Evolutionary conservation across 1,140 invertebrate genomes (phyloP).

Genomic region (Thereuonema tuberculata): DNA sequence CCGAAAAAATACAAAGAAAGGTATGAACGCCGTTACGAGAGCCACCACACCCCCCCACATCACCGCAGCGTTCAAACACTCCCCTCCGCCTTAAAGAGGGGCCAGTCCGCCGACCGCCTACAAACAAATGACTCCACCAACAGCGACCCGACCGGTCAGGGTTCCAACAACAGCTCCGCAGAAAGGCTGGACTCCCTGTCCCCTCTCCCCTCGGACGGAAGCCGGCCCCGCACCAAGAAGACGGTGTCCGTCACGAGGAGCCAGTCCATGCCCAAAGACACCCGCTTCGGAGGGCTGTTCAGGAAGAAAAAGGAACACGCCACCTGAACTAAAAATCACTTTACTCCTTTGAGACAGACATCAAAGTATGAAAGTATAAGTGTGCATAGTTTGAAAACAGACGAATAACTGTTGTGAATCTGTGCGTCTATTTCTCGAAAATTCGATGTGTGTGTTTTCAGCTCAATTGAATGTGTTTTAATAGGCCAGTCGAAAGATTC

Average conservation of each 20-base stretch:
- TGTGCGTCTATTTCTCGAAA: too few relatives aligned
- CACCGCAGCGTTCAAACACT: too few relatives aligned
- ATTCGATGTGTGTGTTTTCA: too few relatives aligned
- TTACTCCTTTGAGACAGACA: too few relatives aligned
- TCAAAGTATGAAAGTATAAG: too few relatives aligned
- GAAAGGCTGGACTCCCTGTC: conserved; percentile 4
- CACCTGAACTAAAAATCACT: too few relatives aligned
- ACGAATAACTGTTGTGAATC: too few relatives aligned
- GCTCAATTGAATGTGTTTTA: too few relatives aligned
- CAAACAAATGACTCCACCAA: too few relatives aligned
- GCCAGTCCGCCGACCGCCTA: neutral
- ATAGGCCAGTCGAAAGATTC: too few relatives aligned
- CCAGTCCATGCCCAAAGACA: conserved; percentile 8
- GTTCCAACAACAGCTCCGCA: neutral
- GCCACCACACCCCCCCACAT: neutral
- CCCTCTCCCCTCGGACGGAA: conserved; percentile 1
- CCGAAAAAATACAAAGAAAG: conserved; percentile 8
- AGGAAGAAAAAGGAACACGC: neutral
- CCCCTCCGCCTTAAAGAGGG: neutral
- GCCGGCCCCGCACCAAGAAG: neutral
- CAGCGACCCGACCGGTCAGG: too few relatives aligned
- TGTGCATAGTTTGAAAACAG: too few relatives aligned
- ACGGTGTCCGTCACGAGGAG: neutral
- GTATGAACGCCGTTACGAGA: neutral
- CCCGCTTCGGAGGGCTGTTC: conserved; percentile 5